These are phyloP conservation scores for Onthophagus sagittarius DNA, from an alignment of 2,888 invertebrate genomes.

Conservation along the genomic window DNA sequence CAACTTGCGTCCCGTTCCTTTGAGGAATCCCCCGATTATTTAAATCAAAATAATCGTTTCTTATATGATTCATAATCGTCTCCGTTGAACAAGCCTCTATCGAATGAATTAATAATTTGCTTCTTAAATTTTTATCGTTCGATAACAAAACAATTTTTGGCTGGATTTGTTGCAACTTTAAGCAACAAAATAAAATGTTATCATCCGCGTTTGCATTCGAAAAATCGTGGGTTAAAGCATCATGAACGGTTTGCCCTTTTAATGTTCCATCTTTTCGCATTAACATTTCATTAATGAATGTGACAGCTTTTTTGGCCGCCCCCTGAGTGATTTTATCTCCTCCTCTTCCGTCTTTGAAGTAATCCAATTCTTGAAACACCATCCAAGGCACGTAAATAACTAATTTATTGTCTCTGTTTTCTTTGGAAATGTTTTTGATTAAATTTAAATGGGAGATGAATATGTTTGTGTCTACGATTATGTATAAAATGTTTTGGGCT, in stretches of 20 bases:
- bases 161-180: constrained; percentile 53
- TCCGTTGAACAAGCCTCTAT: constrained; percentile 41
- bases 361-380: constrained; percentile 58
- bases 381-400: constrained; percentile 57
- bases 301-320: constrained; percentile 48
- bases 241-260: constrained; percentile 56
- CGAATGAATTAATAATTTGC: constrained; percentile 53
- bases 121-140: constrained; percentile 58
- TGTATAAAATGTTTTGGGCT: constrained; percentile 30
- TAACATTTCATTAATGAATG: constrained; percentile 54
- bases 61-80: constrained; percentile 30
- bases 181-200: constrained; percentile 57
- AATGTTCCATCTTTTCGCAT: constrained; percentile 49
- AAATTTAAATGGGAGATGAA: constrained; percentile 47
- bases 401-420: constrained; percentile 15
- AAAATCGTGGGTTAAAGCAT: constrained; percentile 54
- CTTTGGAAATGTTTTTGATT: constrained; percentile 39
- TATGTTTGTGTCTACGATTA: constrained; percentile 54
- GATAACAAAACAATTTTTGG: constrained; percentile 56
- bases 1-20: constrained; percentile 25
- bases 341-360: constrained; percentile 49
- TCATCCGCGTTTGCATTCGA: constrained; percentile 57
- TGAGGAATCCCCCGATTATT: not conserved
- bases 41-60: not conserved
- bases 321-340: constrained; percentile 27